Evolutionary conservation across 2,113 vertebrate genomes (phyloP).

Genomic region (Turdus rufiventris): DNA sequence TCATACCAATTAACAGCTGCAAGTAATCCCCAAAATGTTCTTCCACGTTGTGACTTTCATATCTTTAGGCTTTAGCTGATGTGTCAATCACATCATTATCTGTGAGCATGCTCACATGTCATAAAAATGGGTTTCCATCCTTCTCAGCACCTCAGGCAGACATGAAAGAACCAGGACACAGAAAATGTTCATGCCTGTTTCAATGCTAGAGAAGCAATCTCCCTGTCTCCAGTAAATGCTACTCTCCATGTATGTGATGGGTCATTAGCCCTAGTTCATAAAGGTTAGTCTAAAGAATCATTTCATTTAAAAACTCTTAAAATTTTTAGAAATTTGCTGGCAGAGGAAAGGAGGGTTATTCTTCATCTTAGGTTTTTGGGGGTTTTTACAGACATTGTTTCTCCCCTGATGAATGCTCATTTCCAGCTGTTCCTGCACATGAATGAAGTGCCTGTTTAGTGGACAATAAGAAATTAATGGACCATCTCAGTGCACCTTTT

Average conservation of each 20-base stretch:
- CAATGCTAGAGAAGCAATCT: neutral
- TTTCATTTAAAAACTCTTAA: neutral
- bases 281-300: neutral
- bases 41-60: fast-evolving
- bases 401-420: neutral
- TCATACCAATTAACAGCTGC: neutral
- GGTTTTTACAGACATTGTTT: neutral
- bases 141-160: neutral
- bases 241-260: fast-evolving
- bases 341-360: neutral
- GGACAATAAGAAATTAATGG: neutral
- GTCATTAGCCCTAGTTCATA: neutral
- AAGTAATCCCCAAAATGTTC: neutral
- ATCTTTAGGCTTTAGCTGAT: neutral
- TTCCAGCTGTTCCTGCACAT: neutral
- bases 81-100: neutral
- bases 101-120: neutral
- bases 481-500: neutral
- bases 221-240: neutral
- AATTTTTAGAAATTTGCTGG: neutral
- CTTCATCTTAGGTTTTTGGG: neutral
- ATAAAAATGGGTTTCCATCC: neutral
- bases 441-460: neutral
- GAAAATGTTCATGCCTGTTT: fast-evolving
- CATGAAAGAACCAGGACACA: neutral